Evolutionary conservation across 1,140 invertebrate genomes (phyloP), one percentile per base, ranked within the genome.

Genomic region (Hestina assimilis): DNA sequence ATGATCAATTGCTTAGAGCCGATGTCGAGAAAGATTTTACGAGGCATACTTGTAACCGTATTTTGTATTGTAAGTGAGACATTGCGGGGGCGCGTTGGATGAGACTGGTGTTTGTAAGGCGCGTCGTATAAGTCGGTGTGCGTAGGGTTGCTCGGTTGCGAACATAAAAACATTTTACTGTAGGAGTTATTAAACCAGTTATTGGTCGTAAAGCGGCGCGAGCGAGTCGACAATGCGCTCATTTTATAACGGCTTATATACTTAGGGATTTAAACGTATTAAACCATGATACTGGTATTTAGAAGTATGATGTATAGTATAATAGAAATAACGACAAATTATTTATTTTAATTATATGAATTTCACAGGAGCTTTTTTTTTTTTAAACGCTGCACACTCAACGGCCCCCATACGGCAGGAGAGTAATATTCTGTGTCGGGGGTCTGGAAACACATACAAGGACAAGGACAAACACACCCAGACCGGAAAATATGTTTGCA

Each of bases 101-200:
- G 24, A 31, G 29, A 11, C n/a, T 31, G 9, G n/a, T n/a, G 29
- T 31, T 31, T 31, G 11, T 12, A 15, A 35, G 31, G 4, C 29
- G 29, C 31, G 14, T 35, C 14, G 9, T 15, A 35, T 15, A 35
- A 35, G 15, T n/a, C 11, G 29, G 12, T 15, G 31, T 6, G 31
- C 31, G 31, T 35, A 14, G 26, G 26, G 31, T 15, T 35, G 12
- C 12, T 35, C 31, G 12, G 1, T 45, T 12, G 42, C 26, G 17
- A 45, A 29, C 14, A 45, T 29, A 28, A 45, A 45, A 45, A 45
- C 42, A 28, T 45, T 45, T 45, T 45, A 45, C 42, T 45, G 42
- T 8, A 9, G 24, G 15, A 45, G 24, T 45, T 45, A 45, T 45
- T 29, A 45, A 45, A 45, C 23, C 24, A 29, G 42, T 45, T 45